Evolutionary conservation across 2,113 vertebrate species (phyloP), one percentile per base, ranked within the genome.

Genomic region (Oreocharis arfaki): DNA sequence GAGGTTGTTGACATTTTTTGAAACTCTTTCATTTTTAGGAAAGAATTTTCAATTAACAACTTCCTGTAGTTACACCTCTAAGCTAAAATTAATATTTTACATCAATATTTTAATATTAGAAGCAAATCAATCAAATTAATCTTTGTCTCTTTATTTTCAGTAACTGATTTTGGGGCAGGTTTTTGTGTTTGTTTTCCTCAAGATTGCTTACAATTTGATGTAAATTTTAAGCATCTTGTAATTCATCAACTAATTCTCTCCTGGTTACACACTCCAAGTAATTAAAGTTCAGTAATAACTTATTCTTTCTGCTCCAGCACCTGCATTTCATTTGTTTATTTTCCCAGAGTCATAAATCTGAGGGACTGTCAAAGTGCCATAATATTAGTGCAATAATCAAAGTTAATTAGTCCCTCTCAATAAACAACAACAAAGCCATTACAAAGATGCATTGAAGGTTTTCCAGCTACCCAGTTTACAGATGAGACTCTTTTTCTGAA

Each of bases 301-400:
- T 99, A 99, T 99, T 99, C 98, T 99, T 99, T 99, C 99, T 99
- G 99, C 99, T 99, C 98, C 99, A 99, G 98, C 99, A 99, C 98
- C 98, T 99, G 99, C 99, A 99, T 99, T 99, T 99, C 99, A 99
- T 99, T 99, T 99, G 99, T 99, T 99, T 99, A 99, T 99, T 99
- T 99, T 99, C 98, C 98, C 98, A 98, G 98, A 99, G 98, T 99
- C 98, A 98, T 99, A 99, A 99, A 99, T 99, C 99, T 99, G 98
- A 98, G 98, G 97, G 98, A 98, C 98, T 98, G 99, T 99, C 99
- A 98, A 98, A 98, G 98, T 98, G 98, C 98, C 98, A 99, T 98
- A 99, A 99, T 99, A 99, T 99, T 99, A 99, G 98, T 98, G 98
- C 98, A 99, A 99, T 99, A 99, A 99, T 99, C 99, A 99, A 98